Evolutionary conservation across 30 jellyfish, hydroid and myxozoan species (phyloP), one percentile per base, ranked within the genome.

Genomic region (Morbakka virulenta): DNA sequence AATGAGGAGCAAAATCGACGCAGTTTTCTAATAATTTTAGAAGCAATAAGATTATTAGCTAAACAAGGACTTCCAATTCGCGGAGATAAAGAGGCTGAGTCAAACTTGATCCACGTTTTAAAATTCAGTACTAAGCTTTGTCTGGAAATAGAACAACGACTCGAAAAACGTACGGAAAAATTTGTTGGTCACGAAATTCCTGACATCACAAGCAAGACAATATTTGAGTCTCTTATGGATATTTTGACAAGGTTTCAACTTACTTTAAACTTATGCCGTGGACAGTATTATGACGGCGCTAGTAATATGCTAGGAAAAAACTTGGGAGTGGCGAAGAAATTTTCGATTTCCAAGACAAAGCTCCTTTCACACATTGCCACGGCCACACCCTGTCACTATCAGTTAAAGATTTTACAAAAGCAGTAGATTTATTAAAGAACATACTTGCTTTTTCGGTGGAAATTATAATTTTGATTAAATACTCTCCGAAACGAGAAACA

Each of bases 331-430:
- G 93, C 96, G 28, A 67, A 67, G 81, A 66, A 67, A 67, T 84
- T 53, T 61, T 4, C 13, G 80, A 64, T 65, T 32, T 74, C 2
- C 86, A 84, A 66, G 92, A 91, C 12, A 64, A 66, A 77, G 87
- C 93, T 28, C 81, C 1, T 26, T 75, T 72, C 9, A 85, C 88
- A 29, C 93, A 85, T 48, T 85, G 88, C 63, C 96, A 85, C 69
- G 81, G 88, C 2, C 96, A 85, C 57, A 76, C 93, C 32, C 57
- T 41, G 57, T 6, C 9, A 6, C 84, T 82, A 1, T 49, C 50
- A 4, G 89, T 66, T 21, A 79, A 72, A 70, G 90, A 82, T 11
- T 32, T 80, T 1, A 72, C 94, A 50, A 52, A 47, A 13, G 51
- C 28, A 30, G 57, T 32, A 41, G 72, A 72, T 4, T 20, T 82